Conservation (phyloP, 2,888 invertebrate species). For the Noctua comes region DNA sequence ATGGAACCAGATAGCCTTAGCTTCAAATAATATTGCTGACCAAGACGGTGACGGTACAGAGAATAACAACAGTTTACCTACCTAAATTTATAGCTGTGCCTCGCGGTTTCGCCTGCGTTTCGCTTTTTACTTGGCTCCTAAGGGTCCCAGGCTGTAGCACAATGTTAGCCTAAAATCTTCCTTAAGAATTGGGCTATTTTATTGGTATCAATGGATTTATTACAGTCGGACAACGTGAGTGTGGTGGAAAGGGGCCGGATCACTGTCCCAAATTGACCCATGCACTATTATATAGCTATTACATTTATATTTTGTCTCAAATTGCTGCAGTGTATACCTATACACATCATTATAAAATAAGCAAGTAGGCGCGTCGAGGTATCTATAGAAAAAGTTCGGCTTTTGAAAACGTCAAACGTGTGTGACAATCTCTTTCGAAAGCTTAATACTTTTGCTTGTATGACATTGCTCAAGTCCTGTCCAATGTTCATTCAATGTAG, state of each 20-base stretch:
- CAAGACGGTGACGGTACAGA: conserved; percentile 9
- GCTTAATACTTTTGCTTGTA: neutral
- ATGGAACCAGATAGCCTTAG: conserved; percentile 66
- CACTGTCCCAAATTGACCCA: neutral
- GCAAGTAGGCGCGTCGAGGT: neutral
- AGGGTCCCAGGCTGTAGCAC: no score
- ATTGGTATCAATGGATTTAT: neutral
- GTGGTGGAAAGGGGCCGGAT: neutral
- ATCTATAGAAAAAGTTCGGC: neutral
- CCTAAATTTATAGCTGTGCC: neutral
- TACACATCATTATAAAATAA: neutral
- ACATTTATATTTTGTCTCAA: neutral
- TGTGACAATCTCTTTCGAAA: no score
- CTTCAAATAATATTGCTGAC: conserved; percentile 43
- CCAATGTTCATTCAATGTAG: neutral
- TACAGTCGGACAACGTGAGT: neutral
- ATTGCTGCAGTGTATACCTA: neutral
- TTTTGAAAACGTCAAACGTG: neutral
- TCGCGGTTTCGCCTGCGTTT: neutral
- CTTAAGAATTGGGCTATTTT: neutral
- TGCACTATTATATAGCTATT: neutral
- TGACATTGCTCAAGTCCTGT: neutral
- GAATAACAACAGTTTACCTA: neutral
- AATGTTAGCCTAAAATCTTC: no score
- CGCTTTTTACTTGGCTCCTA: neutral